Evolutionary conservation across 2,888 invertebrate genomes (phyloP).

Genomic region (Heterodera filipjevi): DNA sequence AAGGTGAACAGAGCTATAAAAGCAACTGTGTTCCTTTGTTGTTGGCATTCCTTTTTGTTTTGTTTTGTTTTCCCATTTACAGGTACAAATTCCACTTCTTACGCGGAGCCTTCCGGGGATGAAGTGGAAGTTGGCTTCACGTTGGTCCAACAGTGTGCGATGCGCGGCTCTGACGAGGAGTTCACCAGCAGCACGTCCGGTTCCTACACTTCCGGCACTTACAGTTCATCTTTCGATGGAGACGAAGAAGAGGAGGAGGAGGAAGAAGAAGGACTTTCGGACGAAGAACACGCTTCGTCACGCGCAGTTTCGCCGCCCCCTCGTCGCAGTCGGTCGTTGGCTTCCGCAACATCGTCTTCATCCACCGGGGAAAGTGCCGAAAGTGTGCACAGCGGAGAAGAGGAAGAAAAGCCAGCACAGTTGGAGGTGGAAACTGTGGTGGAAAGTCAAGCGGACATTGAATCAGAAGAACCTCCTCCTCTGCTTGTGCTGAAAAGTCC

Average conservation of each 20-base stretch:
- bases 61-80: not conserved
- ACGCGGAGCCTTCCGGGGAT: constrained; percentile 41
- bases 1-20: constrained; percentile 41
- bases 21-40: not conserved
- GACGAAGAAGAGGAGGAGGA: constrained; percentile 42
- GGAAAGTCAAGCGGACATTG: not conserved
- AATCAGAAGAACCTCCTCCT: not conserved
- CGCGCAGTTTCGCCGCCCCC: not conserved
- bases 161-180: constrained; percentile 52
- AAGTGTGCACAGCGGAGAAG: constrained; percentile 17
- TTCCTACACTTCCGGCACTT: constrained; percentile 23
- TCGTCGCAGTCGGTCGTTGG: constrained; percentile 3
- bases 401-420: not conserved
- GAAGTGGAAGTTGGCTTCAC: constrained; percentile 57
- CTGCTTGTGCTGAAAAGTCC: not conserved
- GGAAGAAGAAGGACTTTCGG: constrained; percentile 30
- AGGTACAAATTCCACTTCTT: not conserved
- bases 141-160: constrained; percentile 54
- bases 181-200: constrained; percentile 36
- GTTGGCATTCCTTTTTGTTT: not conserved
- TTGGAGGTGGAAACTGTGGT: not conserved
- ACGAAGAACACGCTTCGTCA: not conserved
- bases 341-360: not conserved
- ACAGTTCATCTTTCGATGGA: constrained; percentile 35
- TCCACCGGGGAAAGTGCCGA: constrained; percentile 25